Evolutionary conservation across 2,888 invertebrate genomes (phyloP), one percentile per base, ranked within the genome.

Genomic region (Pasiphila rectangulata): DNA sequence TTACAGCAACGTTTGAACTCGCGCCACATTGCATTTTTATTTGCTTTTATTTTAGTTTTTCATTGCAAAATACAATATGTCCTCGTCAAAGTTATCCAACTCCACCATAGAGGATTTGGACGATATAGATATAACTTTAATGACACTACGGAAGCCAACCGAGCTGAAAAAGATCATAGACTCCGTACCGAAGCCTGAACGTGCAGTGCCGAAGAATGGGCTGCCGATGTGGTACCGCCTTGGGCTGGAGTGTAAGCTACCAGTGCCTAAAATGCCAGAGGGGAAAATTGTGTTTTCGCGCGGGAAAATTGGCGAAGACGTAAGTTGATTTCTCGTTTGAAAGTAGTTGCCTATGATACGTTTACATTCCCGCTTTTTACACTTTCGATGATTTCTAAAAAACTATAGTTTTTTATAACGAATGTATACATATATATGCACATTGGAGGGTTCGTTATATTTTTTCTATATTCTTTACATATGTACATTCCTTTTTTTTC

Each of bases 201-300:
- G 82, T 16, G 76, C 86, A 1, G 84, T 90, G 1, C 90, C 90
- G 1, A 82, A 82, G 54, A 83, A 81, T 75, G 88, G 87, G 0
- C 67, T 91, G 13, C 91, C 91, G 1, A 45, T 83, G 45, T 91
- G 91, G 91, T 80, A 82, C 46, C 73, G 70, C 25, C 72, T 91
- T 2, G 88, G 90, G 0, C 59, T 91, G 63, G 90, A 91, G 57
- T 69, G 79, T 46, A 91, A 91, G 63, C 67, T 91, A 40, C 90
- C 91, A 0, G 80, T 90, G 45, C 84, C 90, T 9, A 85, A 87
- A 62, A 86, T 86, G 72, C 90, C 91, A 0, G 70, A 67, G 13
- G 90, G 88, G 1, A 84, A 78, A 46, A 79, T 90, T 43, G 63
- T 85, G 38, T 86, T 90, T 61, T 82, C 87, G 27, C 88, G 91